Evolutionary conservation across 2,888 invertebrate genomes (phyloP), one percentile per base, ranked within the genome.

Genomic region (Campopleginae sp.): DNA sequence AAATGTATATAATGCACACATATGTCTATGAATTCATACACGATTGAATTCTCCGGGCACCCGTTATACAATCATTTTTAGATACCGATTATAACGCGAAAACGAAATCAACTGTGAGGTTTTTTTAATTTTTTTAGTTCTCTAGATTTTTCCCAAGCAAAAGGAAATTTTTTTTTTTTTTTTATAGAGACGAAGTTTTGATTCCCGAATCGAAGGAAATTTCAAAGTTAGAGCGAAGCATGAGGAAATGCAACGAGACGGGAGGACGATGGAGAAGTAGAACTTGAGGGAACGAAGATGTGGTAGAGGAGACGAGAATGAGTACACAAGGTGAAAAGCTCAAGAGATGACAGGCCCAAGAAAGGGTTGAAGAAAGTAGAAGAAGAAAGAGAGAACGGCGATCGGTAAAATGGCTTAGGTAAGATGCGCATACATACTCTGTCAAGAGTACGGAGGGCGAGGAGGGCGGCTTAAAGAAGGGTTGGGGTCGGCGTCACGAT

Each of bases 361-460:
- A 38, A 14, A 58, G 8, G 58, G 31, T 19, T n/a, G 51, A 74
- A 61, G 27, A 61, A 38, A 46, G 33, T 46, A 63, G 23, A 8
- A 46, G 58, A 51, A 70, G 74, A 77, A 75, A 66, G 68, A 70
- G 71, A 75, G 61, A 68, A 46, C 72, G 83, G 44, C 68, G 82
- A 83, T 83, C 77, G 80, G 82, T 82, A 76, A 86, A 85, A 82
- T 77, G 81, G 84, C 61, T 79, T 76, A 65, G 48, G 76, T 76
- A 76, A 76, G 76, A 65, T 65, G 65, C 63, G 61, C 75, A 31
- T 77, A 82, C 68, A 70, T 74, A 66, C 63, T 33, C 74, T 58
- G 76, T 61, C 76, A 46, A 65, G 44, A 54, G 70, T 27, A 63
- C 38, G 42, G 76, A n/a, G 74, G 33, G 12, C 31, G n/a, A n/a